Base-by-base conservation (phyloP, 2,888 invertebrate species). In the Syrphus vitripennis region DNA sequence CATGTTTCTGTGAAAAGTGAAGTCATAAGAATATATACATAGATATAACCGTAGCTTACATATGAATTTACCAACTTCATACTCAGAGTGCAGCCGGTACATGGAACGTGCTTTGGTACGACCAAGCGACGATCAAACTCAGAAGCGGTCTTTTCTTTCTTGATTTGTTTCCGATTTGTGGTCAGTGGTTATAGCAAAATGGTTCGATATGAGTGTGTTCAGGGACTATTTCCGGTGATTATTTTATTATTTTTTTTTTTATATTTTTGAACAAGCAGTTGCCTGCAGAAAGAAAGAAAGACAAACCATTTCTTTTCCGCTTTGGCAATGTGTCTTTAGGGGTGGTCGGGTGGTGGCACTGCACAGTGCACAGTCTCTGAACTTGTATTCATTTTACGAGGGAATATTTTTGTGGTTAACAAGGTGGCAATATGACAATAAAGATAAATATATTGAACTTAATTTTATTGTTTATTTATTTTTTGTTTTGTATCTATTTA, bases 81-180 rank as follows among this genome's bases (percentile, higher is more conserved):
- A 65, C 29, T 10, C 14, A 14, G 19, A 48, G 63, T 55, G 59
- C 77, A 67, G 37, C 29, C 55, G 59, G 34, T 34, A 67, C 31
- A 29, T 31, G 50, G 21, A 77, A 82, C 71, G 82, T 78, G 82
- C 65, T 77, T 59, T 67, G 59, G 53, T n/a, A 48, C n/a, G 10
- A 16, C 55, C 4, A 55, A 2, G 4, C 14, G 16, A 63, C 63
- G n/a, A 42, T 24, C 50, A 82, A 72, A 53, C 50, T 77, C 59
- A 26, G 26, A 55, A 29, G 63, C 59, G 61, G 59, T 74, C 53
- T 71, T 70, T 67, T 21, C 59, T 29, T 72, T 55, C 37, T 53
- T 71, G 78, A 77, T 83, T 72, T 83, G 72, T 45, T 69, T 69
- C 53, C 45, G 55, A 67, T 70, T 53, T 74, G 74, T 48, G 78